These are phyloP conservation scores for Chitala chitala DNA, from an alignment of 2,113 vertebrate genomes.

Conservation along the genomic window DNA sequence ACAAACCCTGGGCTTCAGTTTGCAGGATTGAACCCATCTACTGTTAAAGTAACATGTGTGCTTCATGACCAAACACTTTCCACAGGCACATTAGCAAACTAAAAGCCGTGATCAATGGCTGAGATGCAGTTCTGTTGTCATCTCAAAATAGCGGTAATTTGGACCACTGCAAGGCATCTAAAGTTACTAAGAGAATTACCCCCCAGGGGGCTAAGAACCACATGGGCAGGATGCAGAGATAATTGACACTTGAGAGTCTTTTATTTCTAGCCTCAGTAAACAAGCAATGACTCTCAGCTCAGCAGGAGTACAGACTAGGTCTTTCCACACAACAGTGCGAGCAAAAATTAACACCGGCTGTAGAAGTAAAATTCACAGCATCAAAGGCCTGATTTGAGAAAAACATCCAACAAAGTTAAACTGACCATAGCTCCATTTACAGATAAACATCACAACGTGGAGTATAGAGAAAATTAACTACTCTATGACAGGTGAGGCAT, in stretches of 20 bases:
- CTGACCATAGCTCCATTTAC: neutral
- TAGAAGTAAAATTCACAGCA: neutral
- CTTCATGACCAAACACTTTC: too few relatives aligned
- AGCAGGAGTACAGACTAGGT: neutral
- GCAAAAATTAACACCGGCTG: too few relatives aligned
- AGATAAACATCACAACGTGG: too few relatives aligned
- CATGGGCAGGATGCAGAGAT: conserved; percentile 27
- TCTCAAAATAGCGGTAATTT: neutral
- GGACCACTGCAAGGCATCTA: neutral
- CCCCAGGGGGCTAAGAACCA: neutral
- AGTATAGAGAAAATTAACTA: too few relatives aligned
- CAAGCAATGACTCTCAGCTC: conserved; percentile 18
- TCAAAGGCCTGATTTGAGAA: too few relatives aligned
- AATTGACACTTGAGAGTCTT: conserved; percentile 36
- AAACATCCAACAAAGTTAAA: too few relatives aligned
- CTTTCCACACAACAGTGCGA: neutral
- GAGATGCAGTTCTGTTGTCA: neutral
- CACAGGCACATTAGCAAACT: too few relatives aligned
- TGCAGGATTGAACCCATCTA: too few relatives aligned
- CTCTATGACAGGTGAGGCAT: too few relatives aligned
- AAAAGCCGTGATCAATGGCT: neutral
- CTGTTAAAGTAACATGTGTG: too few relatives aligned
- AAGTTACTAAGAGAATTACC: neutral
- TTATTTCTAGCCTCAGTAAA: conserved; percentile 44
- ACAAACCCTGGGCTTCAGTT: too few relatives aligned